Evolutionary conservation across 2,113 vertebrate genomes (phyloP).

Genomic region (Stictonetta naevosa): DNA sequence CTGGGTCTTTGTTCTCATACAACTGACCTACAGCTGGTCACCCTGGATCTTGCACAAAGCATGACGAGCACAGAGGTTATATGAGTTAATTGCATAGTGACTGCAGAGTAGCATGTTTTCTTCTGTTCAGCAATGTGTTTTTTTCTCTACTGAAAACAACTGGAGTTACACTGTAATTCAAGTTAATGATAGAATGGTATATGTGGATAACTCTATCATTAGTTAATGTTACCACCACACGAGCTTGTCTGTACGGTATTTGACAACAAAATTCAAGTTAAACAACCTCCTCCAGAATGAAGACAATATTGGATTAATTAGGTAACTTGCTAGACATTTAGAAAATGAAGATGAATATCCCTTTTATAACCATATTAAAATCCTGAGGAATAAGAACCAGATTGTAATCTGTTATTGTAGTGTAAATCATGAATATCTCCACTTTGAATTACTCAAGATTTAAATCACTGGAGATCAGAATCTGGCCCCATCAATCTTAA

Average conservation of each 20-base stretch:
- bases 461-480: background rate
- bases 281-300: constrained; percentile 38
- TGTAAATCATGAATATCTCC: background rate
- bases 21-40: constrained; percentile 52
- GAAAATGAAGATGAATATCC: constrained; percentile 56
- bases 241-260: background rate
- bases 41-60: constrained; percentile 37
- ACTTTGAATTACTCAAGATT: constrained; percentile 15
- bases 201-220: constrained; percentile 24
- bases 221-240: background rate
- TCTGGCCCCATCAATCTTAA: background rate
- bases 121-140: constrained; percentile 7
- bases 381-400: background rate
- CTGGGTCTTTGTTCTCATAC: constrained; percentile 30
- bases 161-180: constrained; percentile 15
- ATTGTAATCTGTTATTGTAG: constrained; percentile 12
- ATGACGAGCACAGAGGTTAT: constrained; percentile 44
- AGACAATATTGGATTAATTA: constrained; percentile 55
- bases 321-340: constrained; percentile 20
- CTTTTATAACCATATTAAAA: constrained; percentile 47
- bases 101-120: constrained; percentile 15
- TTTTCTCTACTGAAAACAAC: constrained; percentile 15
- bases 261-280: constrained; percentile 20
- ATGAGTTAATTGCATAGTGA: constrained; percentile 50
- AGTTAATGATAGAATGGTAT: constrained; percentile 1